Evolutionary conservation across 2,797 vertebrate species (phyloP).

Genomic region (Pseudomugil tenellus): DNA sequence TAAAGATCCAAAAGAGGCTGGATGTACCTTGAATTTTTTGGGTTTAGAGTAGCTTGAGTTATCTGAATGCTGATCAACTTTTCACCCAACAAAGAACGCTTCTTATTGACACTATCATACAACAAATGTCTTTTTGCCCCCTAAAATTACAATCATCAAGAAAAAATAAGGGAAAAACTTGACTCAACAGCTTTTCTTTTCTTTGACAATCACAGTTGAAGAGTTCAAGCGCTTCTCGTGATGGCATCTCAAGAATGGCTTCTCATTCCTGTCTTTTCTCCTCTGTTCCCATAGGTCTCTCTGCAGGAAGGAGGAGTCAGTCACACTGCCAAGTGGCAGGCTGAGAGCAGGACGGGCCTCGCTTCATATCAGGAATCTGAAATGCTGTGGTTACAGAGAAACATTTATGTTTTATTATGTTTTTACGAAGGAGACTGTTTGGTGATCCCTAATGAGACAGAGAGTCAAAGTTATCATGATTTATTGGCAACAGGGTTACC

Average conservation of each 20-base stretch:
- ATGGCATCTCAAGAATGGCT: conserved; percentile 42
- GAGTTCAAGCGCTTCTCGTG: conserved; percentile 31
- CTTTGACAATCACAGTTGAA: conserved; percentile 1
- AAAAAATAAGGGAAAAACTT: neutral
- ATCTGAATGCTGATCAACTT: neutral
- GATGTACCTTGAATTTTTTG: conserved; percentile 18
- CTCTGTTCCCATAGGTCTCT: conserved; percentile 52
- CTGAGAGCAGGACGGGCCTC: conserved; percentile 4
- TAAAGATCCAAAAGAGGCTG: conserved; percentile 10
- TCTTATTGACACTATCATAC: neutral
- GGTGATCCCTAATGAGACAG: neutral
- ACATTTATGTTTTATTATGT: no score
- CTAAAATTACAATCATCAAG: neutral
- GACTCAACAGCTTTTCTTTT: conserved; percentile 4
- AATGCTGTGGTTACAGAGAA: no score
- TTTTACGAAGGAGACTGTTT: neutral
- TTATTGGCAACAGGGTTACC: neutral
- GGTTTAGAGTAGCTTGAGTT: conserved; percentile 6
- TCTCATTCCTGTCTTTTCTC: conserved; percentile 30
- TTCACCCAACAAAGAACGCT: neutral
- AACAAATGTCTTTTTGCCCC: neutral
- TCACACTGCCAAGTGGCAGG: conserved; percentile 24
- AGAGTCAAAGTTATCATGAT: neutral
- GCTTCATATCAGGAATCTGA: conserved; percentile 1
- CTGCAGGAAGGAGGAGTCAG: conserved; percentile 44